Evolutionary conservation across 2,888 invertebrate genomes (phyloP), one percentile per base, ranked within the genome.

Genomic region (Neria commutata): DNA sequence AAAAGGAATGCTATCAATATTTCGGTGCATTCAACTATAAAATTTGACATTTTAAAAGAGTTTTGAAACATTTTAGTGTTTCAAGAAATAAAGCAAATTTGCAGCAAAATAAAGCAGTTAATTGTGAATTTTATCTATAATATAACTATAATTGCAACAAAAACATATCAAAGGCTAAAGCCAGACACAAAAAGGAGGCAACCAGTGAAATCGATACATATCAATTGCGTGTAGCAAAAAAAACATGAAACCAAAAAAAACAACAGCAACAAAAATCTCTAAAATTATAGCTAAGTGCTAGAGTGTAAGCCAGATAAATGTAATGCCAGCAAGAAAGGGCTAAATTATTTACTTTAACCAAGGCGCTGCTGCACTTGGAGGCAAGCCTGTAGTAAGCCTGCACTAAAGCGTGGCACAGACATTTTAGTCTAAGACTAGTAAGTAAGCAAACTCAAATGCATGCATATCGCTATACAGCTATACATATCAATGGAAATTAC

Each of bases 181-280:
- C n/a, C n/a, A n/a, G n/a, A n/a, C 25, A 42, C 48, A 16, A 50
- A 17, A 8, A 26, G 6, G 48, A 58, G 8, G 33, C 73, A 77
- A 73, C 78, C 78, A 75, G 19, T 71, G 75, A 77, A 78, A 77
- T 75, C 76, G 66, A 76, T 71, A 77, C 79, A 77, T 77, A 78
- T 77, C 77, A 77, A 71, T 69, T 68, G 72, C 69, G 51, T 58
- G 56, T 58, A 58, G 68, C 69, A 64, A 60, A 49, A 46, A 33
- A 54, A 57, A 46, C 17, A 54, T 54, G 56, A 45, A 42, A 55
- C 54, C 45, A n/a, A 46, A 51, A 50, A 48, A 58, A n/a, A 25
- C 47, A 58, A 17, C 25, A 48, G 11, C 24, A 24, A 17, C 16
- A 61, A 54, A 5, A 52, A 51, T 29, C 29, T 29, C 6, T 29